Percentiles rank a stretch among this genome's conserved stretches.
These are phyloP conservation scores for Graphium colonna DNA, from an alignment of 2,888 invertebrate species.

Conservation along the genomic window DNA sequence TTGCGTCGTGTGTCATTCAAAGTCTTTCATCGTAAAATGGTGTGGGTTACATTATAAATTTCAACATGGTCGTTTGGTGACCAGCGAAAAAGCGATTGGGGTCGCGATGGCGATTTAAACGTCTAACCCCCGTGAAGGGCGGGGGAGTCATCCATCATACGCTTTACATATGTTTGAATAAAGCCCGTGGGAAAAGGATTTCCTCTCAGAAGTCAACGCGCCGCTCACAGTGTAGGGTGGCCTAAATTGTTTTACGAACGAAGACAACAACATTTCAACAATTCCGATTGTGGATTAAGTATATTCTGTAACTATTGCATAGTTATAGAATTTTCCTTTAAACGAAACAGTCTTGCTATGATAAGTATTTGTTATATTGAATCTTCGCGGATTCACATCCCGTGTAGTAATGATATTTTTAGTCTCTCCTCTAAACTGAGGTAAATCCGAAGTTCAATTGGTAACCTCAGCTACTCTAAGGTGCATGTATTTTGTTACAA, in stretches of 20 bases:
- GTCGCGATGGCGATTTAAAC: constrained; percentile 75
- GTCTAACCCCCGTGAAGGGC: constrained; percentile 63
- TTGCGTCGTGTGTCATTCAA: constrained; percentile 66
- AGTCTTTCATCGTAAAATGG: constrained; percentile 56
- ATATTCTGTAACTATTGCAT: background rate
- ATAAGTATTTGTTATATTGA: too few relatives aligned
- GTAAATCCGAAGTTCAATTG: too few relatives aligned
- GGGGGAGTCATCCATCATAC: constrained; percentile 76
- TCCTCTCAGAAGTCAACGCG: constrained; percentile 77
- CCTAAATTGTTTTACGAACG: constrained; percentile 30
- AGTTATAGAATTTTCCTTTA: too few relatives aligned
- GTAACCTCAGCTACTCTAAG: too few relatives aligned
- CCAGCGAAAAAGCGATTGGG: constrained; percentile 70
- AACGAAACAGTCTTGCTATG: too few relatives aligned
- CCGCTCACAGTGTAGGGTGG: constrained; percentile 54
- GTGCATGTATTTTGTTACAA: too few relatives aligned
- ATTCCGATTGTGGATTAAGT: background rate
- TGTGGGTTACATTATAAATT: constrained; percentile 76
- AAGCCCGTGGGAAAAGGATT: constrained; percentile 81
- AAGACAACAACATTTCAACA: too few relatives aligned
- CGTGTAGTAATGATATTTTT: too few relatives aligned
- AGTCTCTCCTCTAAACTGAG: too few relatives aligned
- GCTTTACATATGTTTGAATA: constrained; percentile 82
- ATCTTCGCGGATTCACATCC: too few relatives aligned
- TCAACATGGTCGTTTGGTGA: constrained; percentile 61